Evolutionary conservation across 1,140 invertebrate genomes (phyloP), one percentile per base, ranked within the genome.

Genomic region (Cotesia glomerata): DNA sequence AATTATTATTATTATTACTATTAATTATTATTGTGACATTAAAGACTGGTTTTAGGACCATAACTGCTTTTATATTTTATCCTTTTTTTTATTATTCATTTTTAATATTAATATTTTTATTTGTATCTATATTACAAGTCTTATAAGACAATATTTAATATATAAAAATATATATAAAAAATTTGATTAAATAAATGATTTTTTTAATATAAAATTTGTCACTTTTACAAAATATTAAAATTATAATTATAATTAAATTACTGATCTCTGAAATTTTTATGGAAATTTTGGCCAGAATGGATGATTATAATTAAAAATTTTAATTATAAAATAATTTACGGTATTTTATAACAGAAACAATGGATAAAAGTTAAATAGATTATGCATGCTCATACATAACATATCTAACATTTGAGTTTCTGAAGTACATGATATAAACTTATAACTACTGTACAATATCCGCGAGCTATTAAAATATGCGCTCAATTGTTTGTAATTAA

Each of bases 21-120:
- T 26, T 26, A 26, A 26, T 26, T 26, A 26, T 61, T 34, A 35
- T 49, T 13, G 35, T 61, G 13, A 62, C 35, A 26, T 34, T 61
- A 18, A 69, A 69, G 68, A 69, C 68, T 69, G 68, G 56, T 69
- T 69, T 69, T 35, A 69, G 58, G 68, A 69, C 68, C 68, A 69
- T 62, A 34, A 69, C 36, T 35, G n/a, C 35, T 36, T 65, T 7
- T 18, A 16, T 51, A 4, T 65, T 18, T 18, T 65, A 65, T 65
- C 26, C 18, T 65, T 49, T 16, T 65, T 65, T 26, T 51, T 14
- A 36, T 49, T 16, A 51, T 65, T 51, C 9, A 63, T 13, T 26
- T 26, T 65, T 4, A 63, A 11, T n/a, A 49, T 49, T 32, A 5
- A 32, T 26, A 34, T 9, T 18, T 65, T 49, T 65, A 51, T 36